Evolutionary conservation across 2,797 vertebrate species (phyloP).

Genomic region (Melanogrammus aeglefinus): DNA sequence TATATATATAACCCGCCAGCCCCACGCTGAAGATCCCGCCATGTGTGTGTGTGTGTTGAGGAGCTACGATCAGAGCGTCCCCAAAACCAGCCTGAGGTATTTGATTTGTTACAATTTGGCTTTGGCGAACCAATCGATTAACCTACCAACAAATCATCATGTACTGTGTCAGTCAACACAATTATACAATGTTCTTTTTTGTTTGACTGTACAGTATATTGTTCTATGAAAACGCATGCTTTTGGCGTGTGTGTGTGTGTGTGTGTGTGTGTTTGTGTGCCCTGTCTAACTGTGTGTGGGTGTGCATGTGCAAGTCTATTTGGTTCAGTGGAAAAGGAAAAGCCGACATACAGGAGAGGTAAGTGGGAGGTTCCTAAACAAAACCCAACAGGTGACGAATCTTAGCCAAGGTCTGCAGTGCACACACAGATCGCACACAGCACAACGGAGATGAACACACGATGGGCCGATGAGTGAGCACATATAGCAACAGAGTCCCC

Average conservation of each 20-base stretch:
- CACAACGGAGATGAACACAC: conserved; percentile 47
- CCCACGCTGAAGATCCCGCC: conserved; percentile 34
- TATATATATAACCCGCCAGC: conserved; percentile 26
- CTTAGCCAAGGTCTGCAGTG: conserved; percentile 63
- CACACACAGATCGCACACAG: conserved; percentile 46
- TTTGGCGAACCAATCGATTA: conserved; percentile 66
- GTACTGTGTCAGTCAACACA: conserved; percentile 41
- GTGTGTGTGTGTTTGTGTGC: conserved; percentile 35
- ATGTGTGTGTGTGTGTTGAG: conserved; percentile 37
- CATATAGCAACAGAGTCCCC: conserved; percentile 26
- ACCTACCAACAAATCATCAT: conserved; percentile 48
- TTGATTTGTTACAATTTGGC: conserved; percentile 73
- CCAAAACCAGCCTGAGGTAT: conserved; percentile 79
- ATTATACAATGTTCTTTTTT: conserved; percentile 30
- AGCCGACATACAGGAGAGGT: conserved; percentile 10
- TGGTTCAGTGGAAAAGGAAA: conserved; percentile 43
- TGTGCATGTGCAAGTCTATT: conserved; percentile 51
- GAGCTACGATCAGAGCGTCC: conserved; percentile 52
- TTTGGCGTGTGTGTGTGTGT: conserved; percentile 20
- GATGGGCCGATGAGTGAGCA: conserved; percentile 39
- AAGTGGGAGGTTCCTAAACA: conserved; percentile 42
- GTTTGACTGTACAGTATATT: conserved; percentile 46
- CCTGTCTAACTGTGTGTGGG: conserved; percentile 13
- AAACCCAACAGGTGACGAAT: conserved; percentile 55
- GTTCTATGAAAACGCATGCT: conserved; percentile 45